A percentile compares a stretch with the other conserved stretches of the same genome.
These are phyloP conservation scores for Dissostichus mawsoni DNA, from an alignment of 2,113 vertebrate species.

Conservation along the genomic window DNA sequence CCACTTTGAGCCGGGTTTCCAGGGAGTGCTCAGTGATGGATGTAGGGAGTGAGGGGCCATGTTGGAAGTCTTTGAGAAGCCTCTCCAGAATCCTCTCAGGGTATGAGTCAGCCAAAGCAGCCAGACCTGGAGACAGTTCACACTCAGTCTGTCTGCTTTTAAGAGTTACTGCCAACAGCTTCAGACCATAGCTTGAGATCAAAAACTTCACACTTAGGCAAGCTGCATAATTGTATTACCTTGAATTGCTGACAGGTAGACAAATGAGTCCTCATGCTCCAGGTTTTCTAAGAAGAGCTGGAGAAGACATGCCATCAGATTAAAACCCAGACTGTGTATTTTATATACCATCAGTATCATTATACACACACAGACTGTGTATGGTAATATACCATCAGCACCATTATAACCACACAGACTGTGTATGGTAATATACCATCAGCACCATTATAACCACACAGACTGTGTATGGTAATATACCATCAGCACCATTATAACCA, in stretches of 20 bases:
- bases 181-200: background rate
- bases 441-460: no score
- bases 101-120: conserved; percentile 87
- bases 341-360: no score
- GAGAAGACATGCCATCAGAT: conserved; percentile 33
- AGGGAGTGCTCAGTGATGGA: conserved; percentile 51
- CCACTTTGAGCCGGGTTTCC: conserved; percentile 92
- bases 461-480: no score
- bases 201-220: background rate
- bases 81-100: conserved; percentile 87
- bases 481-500: no score
- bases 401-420: no score
- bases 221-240: conserved; percentile 79
- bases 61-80: conserved; percentile 86
- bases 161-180: background rate
- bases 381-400: no score
- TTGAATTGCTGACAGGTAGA: conserved; percentile 98
- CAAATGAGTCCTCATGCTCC: conserved; percentile 92
- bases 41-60: conserved; percentile 20
- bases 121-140: conserved; percentile 82
- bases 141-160: background rate
- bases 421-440: no score
- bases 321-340: no score
- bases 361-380: no score
- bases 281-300: conserved; percentile 95